Conservation (phyloP, 2,113 vertebrate genomes). For the Rhynchomys soricoides region DNA sequence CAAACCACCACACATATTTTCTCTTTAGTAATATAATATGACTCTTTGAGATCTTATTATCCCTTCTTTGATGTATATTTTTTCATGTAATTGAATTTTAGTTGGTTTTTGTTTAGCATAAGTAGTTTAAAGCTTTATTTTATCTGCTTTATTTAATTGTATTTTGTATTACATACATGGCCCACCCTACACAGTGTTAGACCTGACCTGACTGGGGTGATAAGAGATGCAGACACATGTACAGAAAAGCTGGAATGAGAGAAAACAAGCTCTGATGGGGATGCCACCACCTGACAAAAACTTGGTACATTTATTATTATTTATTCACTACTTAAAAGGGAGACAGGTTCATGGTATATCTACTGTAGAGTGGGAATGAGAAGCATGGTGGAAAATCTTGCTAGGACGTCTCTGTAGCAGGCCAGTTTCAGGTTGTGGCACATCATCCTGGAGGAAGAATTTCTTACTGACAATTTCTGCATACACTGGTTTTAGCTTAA, state of each 20-base stretch:
- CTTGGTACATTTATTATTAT: not conserved
- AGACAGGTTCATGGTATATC: not conserved
- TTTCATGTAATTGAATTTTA: slow-evolving; percentile 5
- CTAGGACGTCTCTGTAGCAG: not conserved
- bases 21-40: not conserved
- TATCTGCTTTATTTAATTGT: not conserved
- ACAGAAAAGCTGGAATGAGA: not conserved
- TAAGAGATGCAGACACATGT: not conserved
- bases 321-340: not conserved
- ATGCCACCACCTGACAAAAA: not conserved
- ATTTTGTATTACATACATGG: not conserved
- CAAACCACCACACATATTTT: not conserved
- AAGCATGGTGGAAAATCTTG: not conserved
- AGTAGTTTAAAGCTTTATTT: not conserved
- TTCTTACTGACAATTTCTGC: not conserved
- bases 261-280: not conserved
- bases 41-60: not conserved
- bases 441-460: not conserved
- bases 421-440: not conserved
- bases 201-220: not conserved
- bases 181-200: not conserved
- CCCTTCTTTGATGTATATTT: slow-evolving; percentile 24
- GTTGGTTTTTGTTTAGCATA: not conserved
- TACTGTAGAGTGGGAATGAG: not conserved
- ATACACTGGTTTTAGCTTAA: not conserved